A percentile compares a stretch with the other conserved stretches of the same genome.
These are phyloP conservation scores for Cryptotis parvus DNA, from an alignment of 2,113 vertebrate species.

Conservation along the genomic window DNA sequence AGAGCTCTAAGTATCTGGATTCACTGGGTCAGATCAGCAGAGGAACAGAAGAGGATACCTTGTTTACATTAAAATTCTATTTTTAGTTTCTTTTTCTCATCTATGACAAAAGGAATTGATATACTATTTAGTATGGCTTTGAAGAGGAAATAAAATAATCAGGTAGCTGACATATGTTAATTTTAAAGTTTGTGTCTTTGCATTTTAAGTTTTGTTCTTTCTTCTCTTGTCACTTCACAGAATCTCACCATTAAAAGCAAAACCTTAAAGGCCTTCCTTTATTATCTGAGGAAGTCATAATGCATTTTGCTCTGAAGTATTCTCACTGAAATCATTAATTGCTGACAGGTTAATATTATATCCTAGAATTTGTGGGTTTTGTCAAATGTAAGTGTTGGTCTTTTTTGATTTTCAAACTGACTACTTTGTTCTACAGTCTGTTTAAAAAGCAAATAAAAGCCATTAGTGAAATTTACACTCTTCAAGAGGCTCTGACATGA, in stretches of 20 bases:
- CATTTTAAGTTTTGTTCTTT: conserved; percentile 11
- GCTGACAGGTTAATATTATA: conserved; percentile 13
- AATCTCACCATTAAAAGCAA: not conserved
- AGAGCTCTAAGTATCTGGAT: not conserved
- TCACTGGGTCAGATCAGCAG: not conserved
- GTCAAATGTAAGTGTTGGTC: not conserved
- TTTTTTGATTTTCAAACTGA: conserved; percentile 55
- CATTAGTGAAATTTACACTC: conserved; percentile 44
- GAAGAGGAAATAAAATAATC: conserved; percentile 13
- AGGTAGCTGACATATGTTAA: not conserved
- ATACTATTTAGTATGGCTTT: not conserved
- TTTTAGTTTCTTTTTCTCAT: not conserved
- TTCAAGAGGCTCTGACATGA: not conserved
- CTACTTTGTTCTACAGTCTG: not conserved
- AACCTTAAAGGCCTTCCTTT: not conserved
- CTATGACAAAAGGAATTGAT: not conserved
- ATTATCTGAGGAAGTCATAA: conserved; percentile 14
- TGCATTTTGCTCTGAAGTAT: not conserved
- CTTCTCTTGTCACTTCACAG: not conserved
- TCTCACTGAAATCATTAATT: not conserved
- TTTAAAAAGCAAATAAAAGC: conserved; percentile 44
- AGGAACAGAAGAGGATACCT: too few species aligned
- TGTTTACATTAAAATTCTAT: too few species aligned
- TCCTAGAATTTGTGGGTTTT: not conserved
- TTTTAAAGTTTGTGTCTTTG: not conserved